Evolutionary conservation across 1,140 invertebrate genomes (phyloP).

Genomic region (Halictus rubicundus): DNA sequence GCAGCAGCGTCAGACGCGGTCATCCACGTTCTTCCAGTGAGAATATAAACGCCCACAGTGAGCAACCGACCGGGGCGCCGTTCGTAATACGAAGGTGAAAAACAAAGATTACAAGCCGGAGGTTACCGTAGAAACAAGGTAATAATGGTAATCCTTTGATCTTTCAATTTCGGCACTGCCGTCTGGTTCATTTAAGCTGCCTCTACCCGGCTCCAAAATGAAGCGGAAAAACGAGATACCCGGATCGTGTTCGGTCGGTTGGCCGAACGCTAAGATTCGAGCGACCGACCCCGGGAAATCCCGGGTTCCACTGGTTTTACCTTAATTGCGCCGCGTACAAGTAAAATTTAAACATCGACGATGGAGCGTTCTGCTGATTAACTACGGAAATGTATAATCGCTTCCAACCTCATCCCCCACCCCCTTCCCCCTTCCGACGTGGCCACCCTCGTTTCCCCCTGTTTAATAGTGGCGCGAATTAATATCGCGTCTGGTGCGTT

Average conservation of each 20-base stretch:
- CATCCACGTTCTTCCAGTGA: background rate
- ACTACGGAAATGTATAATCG: background rate
- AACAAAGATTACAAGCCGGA: conserved; percentile 50
- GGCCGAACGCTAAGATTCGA: background rate
- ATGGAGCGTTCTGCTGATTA: background rate
- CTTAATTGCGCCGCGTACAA: background rate
- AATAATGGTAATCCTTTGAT: conserved; percentile 68
- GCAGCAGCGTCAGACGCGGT: background rate
- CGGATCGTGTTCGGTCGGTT: background rate
- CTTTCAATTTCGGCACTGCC: conserved; percentile 67
- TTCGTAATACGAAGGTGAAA: background rate
- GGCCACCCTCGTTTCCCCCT: too few relatives aligned
- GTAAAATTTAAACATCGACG: conserved; percentile 15
- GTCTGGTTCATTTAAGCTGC: conserved; percentile 3
- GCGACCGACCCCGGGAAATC: background rate
- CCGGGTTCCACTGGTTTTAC: background rate
- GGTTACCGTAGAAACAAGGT: conserved; percentile 19
- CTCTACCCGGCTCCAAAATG: background rate
- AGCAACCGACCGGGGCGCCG: background rate
- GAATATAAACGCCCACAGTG: background rate
- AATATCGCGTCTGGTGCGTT: conserved; percentile 17
- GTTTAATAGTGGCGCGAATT: conserved; percentile 37
- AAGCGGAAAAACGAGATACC: background rate
- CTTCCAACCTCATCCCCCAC: too few relatives aligned
- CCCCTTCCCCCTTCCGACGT: too few relatives aligned